Base-by-base conservation (phyloP, 64 coral and sea anemone genomes). In the Pocillopora damicornis region DNA sequence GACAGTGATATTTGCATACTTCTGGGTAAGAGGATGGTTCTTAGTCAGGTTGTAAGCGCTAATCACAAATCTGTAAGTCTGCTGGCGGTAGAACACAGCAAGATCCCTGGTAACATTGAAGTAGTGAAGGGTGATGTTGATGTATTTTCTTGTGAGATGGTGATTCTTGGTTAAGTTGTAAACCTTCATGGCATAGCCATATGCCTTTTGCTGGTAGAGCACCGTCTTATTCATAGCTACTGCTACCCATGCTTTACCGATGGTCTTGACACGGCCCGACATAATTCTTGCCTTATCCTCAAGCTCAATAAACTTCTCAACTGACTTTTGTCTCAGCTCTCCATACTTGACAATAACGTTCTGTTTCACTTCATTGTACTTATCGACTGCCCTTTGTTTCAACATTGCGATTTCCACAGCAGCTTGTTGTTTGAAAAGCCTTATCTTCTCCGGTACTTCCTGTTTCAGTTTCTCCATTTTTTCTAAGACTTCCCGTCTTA, bases 11-110 rank as follows among this genome's bases (percentile, higher is more conserved):
- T 88, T 90, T 9, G 80, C 59, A 22, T 65, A 76, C 30, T 84
- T 18, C 62, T 38, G 30, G 14, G 75, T 78, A 58, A 96, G 79
- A 1, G 88, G 91, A n/a, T 77, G 76, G n/a, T 87, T 93, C 77
- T 77, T 96, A 10, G 88, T 90, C 60, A 89, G 64, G 62, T 85
- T 93, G 62, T 90, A 96, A n/a, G 80, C 73, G 9, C 81, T 93
- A 51, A 90, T 90, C 22, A 73, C 35, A 30, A 94, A 13, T 11
- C 76, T 78, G 45, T 87, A 79, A 9, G 65, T 69, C 16, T 87
- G 79, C 1, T 78, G 61, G 16, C 89, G 30, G 35, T 76, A 78
- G 74, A 88, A n/a, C 20, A 64, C 75, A 23, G 58, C 75, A 58
- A 76, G 63, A 36, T 76, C 37, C 23, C 66, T 89, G 6, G 94